phyloP scores from a whole-genome alignment of 2,113 vertebrate species.

The Gavialis gangeticus region DNA sequence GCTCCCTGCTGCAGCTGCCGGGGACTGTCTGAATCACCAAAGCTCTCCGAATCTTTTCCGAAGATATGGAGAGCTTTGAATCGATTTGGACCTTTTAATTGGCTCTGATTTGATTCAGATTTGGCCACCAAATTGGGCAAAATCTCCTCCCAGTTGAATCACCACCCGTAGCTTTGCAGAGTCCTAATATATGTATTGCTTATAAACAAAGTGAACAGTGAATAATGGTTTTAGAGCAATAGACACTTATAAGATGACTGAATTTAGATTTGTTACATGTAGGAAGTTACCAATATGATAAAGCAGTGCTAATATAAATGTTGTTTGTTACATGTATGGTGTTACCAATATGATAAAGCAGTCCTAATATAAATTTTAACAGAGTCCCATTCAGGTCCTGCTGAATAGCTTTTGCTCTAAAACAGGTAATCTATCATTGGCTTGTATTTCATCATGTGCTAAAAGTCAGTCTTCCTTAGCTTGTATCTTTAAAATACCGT shows the following conservation, averaged over 20 bases:
- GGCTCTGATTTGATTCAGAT: no score
- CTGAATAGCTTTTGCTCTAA: not conserved
- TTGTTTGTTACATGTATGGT: not conserved
- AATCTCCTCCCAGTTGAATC: no score
- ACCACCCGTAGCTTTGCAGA: no score
- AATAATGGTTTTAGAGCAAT: not conserved
- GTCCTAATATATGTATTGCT: not conserved
- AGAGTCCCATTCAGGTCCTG: not conserved
- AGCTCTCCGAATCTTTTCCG: no score
- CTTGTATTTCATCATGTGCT: no score
- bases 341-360: constrained; percentile 26
- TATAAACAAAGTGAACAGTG: constrained; percentile 30
- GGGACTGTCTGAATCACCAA: no score
- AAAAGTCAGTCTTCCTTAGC: no score
- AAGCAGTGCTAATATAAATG: not conserved
- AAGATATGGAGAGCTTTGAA: no score
- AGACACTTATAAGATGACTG: not conserved
- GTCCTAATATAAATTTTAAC: not conserved
- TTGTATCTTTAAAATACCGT: no score
- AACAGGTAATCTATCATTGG: not conserved
- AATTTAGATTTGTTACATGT: constrained; percentile 27
- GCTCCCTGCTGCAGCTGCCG: no score
- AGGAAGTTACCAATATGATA: constrained; percentile 26
- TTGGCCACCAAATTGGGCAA: no score
- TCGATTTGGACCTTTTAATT: no score